These are phyloP conservation scores for Epinotia demarniana DNA, from an alignment of 2,888 invertebrate genomes.

Conservation along the genomic window DNA sequence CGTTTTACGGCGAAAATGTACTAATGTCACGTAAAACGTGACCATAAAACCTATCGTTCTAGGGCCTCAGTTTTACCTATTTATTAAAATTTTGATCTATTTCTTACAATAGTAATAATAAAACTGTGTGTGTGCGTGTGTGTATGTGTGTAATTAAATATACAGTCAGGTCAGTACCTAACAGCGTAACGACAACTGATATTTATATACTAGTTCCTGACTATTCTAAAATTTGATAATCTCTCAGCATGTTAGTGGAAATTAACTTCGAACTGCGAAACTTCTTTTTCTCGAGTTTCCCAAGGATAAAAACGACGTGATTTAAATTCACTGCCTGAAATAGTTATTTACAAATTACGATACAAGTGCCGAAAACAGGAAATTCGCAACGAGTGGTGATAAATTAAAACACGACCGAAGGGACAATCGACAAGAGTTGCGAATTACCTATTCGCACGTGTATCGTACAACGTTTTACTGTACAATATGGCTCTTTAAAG, in stretches of 20 bases:
- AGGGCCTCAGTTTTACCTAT: too few relatives aligned
- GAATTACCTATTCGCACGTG: too few relatives aligned
- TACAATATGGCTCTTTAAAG: too few relatives aligned
- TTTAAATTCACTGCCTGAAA: not conserved
- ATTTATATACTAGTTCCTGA: not conserved
- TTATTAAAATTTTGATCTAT: not conserved
- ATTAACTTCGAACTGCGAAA: slow-evolving; percentile 1
- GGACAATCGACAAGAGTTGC: too few relatives aligned
- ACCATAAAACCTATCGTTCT: too few relatives aligned
- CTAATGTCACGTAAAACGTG: not conserved
- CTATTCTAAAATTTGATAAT: not conserved
- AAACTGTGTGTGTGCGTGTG: not conserved
- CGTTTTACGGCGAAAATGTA: too few relatives aligned
- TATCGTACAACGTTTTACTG: too few relatives aligned
- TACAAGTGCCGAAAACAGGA: too few relatives aligned
- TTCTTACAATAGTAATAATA: not conserved
- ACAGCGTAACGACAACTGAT: not conserved
- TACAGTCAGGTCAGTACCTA: not conserved
- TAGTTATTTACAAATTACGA: too few relatives aligned
- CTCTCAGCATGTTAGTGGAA: not conserved
- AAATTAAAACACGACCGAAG: too few relatives aligned
- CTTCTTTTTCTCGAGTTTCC: not conserved
- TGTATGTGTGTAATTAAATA: not conserved
- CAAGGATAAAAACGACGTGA: not conserved
- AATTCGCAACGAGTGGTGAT: too few relatives aligned